Percentiles rank a stretch among this genome's conserved stretches.
Conservation (phyloP, 2,113 vertebrate species). For the Leiothrix lutea region DNA sequence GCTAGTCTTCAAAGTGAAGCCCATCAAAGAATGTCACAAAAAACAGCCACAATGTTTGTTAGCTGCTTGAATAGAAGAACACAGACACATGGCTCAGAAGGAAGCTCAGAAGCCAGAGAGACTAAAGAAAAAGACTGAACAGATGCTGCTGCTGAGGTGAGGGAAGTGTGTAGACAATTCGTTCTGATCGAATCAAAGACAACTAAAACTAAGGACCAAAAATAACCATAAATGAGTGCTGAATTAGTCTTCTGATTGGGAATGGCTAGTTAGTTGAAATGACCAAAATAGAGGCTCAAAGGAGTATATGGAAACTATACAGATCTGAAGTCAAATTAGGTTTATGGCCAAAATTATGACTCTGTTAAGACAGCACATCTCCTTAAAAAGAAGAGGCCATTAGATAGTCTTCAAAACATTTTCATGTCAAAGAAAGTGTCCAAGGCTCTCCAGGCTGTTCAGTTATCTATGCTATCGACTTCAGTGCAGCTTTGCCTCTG, state of each 20-base stretch:
- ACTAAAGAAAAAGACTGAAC: background rate
- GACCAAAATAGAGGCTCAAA: background rate
- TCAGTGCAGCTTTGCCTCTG: background rate
- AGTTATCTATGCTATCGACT: background rate
- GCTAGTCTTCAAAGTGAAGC: background rate
- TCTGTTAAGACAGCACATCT: background rate
- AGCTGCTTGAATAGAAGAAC: background rate
- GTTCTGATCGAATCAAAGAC: background rate
- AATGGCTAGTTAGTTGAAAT: background rate
- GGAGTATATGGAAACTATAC: background rate
- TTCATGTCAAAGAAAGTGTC: background rate
- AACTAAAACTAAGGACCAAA: background rate
- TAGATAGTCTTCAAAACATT: background rate
- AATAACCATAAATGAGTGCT: background rate
- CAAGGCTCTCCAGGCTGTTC: background rate
- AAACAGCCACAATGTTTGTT: background rate
- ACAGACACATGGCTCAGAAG: background rate
- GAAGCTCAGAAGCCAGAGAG: background rate
- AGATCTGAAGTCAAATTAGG: background rate
- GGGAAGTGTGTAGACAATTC: background rate
- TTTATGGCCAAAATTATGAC: background rate
- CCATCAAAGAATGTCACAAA: background rate
- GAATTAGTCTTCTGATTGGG: background rate
- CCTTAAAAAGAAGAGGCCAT: background rate
- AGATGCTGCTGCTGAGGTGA: background rate